phyloP scores from a whole-genome alignment of 2,888 invertebrate genomes.

The Cheilosia scutellata region DNA sequence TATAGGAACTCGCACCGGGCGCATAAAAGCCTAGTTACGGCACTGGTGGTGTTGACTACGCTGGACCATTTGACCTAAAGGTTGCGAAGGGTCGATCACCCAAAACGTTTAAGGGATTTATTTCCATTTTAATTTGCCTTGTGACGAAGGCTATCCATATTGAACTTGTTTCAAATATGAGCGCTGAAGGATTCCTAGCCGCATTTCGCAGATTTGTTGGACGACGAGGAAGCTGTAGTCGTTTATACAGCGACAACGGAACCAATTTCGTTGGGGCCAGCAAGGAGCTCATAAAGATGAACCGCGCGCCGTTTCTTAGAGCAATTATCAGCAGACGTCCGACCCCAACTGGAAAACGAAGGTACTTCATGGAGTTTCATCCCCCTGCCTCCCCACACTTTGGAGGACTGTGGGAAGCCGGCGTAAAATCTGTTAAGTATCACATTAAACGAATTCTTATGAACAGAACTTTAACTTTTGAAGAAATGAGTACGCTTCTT shows the following conservation, averaged over 20 bases:
- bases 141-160: conserved; percentile 17
- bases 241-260: conserved; percentile 21
- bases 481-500: no score
- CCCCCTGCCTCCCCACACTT: no score
- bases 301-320: neutral
- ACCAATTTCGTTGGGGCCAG: conserved; percentile 58
- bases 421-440: no score
- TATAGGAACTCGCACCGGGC: no score
- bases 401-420: no score
- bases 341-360: no score
- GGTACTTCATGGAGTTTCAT: no score
- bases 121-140: conserved; percentile 21
- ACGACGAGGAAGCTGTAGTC: conserved; percentile 10
- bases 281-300: conserved; percentile 1
- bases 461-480: no score
- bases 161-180: conserved; percentile 20
- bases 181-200: neutral
- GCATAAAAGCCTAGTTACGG: no score
- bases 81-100: neutral
- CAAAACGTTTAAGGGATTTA: conserved; percentile 14
- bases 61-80: conserved; percentile 51
- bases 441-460: no score
- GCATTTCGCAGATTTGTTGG: conserved; percentile 12
- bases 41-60: conserved; percentile 48
- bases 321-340: no score